A percentile compares a stretch with the other conserved stretches of the same genome.
These are phyloP conservation scores for Mamestra configurata DNA, from an alignment of 1,140 invertebrate genomes.

Conservation along the genomic window DNA sequence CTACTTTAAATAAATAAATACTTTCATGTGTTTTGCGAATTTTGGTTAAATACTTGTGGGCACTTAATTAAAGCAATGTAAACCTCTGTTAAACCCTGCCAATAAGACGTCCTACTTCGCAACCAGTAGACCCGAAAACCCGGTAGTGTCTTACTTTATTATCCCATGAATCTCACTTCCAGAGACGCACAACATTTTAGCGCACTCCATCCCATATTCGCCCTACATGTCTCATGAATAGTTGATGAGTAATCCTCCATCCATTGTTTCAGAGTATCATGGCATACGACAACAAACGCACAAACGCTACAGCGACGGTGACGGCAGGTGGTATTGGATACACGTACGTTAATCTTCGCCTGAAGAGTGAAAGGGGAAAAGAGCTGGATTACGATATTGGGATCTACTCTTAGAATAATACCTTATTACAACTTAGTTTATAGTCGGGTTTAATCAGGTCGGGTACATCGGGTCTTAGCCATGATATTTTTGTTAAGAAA, in stretches of 20 bases:
- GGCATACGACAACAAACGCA: constrained; percentile 64
- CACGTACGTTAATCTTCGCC: constrained; percentile 64
- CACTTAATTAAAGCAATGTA: too few relatives aligned
- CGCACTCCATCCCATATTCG: neutral
- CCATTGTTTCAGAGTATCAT: constrained; percentile 66
- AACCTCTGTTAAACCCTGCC: too few relatives aligned
- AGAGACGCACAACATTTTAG: constrained; percentile 9
- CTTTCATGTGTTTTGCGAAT: too few relatives aligned
- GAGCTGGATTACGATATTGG: constrained; percentile 69
- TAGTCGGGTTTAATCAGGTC: neutral
- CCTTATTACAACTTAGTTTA: neutral
- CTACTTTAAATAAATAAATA: too few relatives aligned
- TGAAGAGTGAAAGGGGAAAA: constrained; percentile 68
- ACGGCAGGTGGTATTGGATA: constrained; percentile 70
- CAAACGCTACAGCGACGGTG: constrained; percentile 63
- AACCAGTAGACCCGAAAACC: neutral
- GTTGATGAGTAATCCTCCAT: constrained; percentile 32
- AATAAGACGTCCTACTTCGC: neutral
- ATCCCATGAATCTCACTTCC: constrained; percentile 21
- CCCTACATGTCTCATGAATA: constrained; percentile 22
- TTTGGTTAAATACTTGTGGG: too few relatives aligned
- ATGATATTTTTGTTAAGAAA: too few relatives aligned
- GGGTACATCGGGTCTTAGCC: neutral
- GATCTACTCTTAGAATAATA: constrained; percentile 62
- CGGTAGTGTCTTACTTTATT: constrained; percentile 19